Conservation (phyloP, 2,888 invertebrate genomes). For the Allygus modestus region DNA sequence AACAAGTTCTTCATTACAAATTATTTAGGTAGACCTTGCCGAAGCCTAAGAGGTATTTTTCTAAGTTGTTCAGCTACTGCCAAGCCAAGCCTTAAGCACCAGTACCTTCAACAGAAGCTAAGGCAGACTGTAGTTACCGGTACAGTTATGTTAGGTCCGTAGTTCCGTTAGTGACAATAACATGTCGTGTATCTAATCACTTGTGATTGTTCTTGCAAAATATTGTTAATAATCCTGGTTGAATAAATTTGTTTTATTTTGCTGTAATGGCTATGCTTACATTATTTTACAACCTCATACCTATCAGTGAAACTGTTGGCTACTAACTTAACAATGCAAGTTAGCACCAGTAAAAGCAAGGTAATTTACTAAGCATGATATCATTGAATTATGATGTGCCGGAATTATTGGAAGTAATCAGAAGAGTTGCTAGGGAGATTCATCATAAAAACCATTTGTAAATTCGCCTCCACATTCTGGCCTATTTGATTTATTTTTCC, state of each 20-base stretch:
- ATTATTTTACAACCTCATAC: neutral
- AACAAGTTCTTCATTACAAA: too few relatives aligned
- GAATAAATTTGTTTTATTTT: slow-evolving; percentile 46
- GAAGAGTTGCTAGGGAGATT: too few relatives aligned
- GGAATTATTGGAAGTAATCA: too few relatives aligned
- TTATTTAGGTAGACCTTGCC: neutral
- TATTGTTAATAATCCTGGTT: slow-evolving; percentile 32
- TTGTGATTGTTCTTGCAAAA: slow-evolving; percentile 31
- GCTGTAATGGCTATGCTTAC: neutral
- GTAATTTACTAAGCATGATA: too few relatives aligned
- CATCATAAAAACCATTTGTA: too few relatives aligned
- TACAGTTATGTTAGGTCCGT: slow-evolving; percentile 10
- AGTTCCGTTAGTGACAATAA: slow-evolving; percentile 25
- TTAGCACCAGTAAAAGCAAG: too few relatives aligned
- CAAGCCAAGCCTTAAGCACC: slow-evolving; percentile 13
- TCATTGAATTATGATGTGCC: too few relatives aligned
- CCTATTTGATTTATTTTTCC: too few relatives aligned
- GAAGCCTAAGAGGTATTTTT: neutral
- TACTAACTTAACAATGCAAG: too few relatives aligned
- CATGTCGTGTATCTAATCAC: slow-evolving; percentile 3
- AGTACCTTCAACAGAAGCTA: neutral
- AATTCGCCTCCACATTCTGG: too few relatives aligned
- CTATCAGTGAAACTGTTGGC: too few relatives aligned
- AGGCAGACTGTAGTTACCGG: slow-evolving; percentile 31
- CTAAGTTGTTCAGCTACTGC: neutral